Conservation (phyloP, 2,888 invertebrate genomes). For the Apotomis betuletana region DNA sequence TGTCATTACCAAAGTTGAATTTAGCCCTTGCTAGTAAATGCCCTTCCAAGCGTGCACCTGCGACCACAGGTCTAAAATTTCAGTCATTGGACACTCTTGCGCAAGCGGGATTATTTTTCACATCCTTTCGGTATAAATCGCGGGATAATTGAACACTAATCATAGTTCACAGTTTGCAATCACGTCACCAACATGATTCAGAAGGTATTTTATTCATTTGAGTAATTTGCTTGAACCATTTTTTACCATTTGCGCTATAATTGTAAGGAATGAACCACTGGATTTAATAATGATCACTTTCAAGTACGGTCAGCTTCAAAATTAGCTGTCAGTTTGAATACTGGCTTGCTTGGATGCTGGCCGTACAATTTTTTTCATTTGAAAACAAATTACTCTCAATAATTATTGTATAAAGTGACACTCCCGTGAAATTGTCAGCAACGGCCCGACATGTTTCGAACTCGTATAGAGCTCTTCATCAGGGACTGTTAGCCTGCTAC, state of each 20-base stretch:
- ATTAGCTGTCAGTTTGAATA: no score
- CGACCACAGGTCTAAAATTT: constrained; percentile 58
- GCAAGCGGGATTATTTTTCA: constrained; percentile 74
- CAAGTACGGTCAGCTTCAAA: no score
- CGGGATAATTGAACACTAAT: constrained; percentile 51
- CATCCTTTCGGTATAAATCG: constrained; percentile 74
- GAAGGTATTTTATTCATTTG: constrained; percentile 52
- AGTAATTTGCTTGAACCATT: neutral
- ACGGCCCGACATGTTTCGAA: no score
- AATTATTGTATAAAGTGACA: no score
- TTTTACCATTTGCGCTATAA: neutral
- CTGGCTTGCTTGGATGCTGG: no score
- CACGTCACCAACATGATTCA: constrained; percentile 56
- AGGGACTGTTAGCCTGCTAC: no score
- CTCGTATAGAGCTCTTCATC: no score
- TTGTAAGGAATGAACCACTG: neutral
- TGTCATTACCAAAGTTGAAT: neutral
- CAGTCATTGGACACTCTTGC: constrained; percentile 68
- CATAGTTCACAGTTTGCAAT: constrained; percentile 57
- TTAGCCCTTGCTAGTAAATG: no score
- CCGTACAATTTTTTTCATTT: no score
- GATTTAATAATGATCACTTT: no score
- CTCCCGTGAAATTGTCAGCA: no score
- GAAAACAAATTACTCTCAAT: no score
- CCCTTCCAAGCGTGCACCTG: neutral